Evolutionary conservation across 2,797 vertebrate species (phyloP), one percentile per base, ranked within the genome.

Genomic region (Syngnathus acus): DNA sequence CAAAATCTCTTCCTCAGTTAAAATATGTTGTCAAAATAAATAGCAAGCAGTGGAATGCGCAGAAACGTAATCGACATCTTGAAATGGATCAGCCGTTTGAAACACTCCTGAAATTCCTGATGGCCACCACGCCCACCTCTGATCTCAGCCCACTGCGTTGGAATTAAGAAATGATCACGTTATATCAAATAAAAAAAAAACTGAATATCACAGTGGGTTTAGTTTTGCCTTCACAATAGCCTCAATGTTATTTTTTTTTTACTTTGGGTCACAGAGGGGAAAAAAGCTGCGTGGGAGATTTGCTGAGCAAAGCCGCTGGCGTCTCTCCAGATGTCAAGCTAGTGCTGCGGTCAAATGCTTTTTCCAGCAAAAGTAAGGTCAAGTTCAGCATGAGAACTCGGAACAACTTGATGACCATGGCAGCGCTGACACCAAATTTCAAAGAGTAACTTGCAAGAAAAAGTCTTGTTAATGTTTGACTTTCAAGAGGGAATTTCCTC

Each of bases 351-450:
- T 37, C 45, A 75, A 82, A 77, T 68, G 67, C 51, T 58, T 32
- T 79, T 86, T 81, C 65, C 66, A 78, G 79, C 75, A 75, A 87
- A 87, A 74, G 72, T 80, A 73, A 78, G 84, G 82, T 89, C 84
- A 86, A 70, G 66, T 76, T 67, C 16, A 62, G 73, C 64, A 66
- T 4, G 37, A 73, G 37, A 59, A 68, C 71, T 23, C 50, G 7
- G 19, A 39, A 69, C 64, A 78, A 71, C 75, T 64, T 67, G 1
- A 26, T 72, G 78, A 70, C 67, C 74, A 71, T 65, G 19, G n/a
- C n/a, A 26, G 5, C 19, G 13, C 32, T 32, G 45, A 26, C 23
- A 64, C 32, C 43, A 38, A 57, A 57, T 57, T 32, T 13, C 43
- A 62, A 26, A 21, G 14, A 43, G 1, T 62, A 21, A 14, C 43